Percentiles rank a stretch among this genome's conserved stretches.
Conservation (phyloP, 2,888 invertebrate species). For the Lysandra coridon region DNA sequence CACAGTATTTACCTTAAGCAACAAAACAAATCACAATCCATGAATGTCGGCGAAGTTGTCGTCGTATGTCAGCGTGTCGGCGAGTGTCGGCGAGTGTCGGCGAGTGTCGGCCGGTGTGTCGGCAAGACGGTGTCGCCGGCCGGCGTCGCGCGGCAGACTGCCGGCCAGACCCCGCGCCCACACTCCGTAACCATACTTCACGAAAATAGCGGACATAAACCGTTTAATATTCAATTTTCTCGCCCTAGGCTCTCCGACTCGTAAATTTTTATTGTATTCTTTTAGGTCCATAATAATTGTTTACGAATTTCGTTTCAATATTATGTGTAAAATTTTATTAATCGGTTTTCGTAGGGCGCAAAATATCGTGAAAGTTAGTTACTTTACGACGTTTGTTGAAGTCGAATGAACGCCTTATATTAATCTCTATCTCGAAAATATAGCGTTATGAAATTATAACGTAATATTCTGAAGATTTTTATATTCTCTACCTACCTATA, state of each 20-base stretch:
- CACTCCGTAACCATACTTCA: conserved; percentile 33
- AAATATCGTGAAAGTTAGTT: not conserved
- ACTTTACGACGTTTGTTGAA: not conserved
- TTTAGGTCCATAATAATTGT: conserved; percentile 7
- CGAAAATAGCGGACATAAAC: conserved; percentile 29
- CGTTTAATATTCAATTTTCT: conserved; percentile 29
- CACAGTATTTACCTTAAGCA: conserved; percentile 1
- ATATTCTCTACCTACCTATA: not conserved
- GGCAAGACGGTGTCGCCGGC: conserved; percentile 43
- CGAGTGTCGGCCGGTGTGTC: conserved; percentile 35
- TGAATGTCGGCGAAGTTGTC: conserved; percentile 38
- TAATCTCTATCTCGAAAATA: not conserved
- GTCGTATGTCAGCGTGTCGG: conserved; percentile 37
- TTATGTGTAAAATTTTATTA: not conserved
- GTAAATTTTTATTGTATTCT: conserved; percentile 16
- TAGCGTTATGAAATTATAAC: not conserved
- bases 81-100: conserved; percentile 38
- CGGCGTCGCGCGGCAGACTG: conserved; percentile 66
- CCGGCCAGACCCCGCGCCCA: conserved; percentile 46
- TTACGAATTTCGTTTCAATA: not conserved
- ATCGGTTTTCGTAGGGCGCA: not conserved
- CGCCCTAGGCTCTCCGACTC: conserved; percentile 8
- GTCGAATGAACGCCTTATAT: not conserved
- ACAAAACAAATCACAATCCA: conserved; percentile 24
- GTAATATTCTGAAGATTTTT: too few relatives aligned